phyloP scores from a whole-genome alignment of 30 jellyfish, hydroid and myxozoan species.

The Rhopilema esculentum region DNA sequence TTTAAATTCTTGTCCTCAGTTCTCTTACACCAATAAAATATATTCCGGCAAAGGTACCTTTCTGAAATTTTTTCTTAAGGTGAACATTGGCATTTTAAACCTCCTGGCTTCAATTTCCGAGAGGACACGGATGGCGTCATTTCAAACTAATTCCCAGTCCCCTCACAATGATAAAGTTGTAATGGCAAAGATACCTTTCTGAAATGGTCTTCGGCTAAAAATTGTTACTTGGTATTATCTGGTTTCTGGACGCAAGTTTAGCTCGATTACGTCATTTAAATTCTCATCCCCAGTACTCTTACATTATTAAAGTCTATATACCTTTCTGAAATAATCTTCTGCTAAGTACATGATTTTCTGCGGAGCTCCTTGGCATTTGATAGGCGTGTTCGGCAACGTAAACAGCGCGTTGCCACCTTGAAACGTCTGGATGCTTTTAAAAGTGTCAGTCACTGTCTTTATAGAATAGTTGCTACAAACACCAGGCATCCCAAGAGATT shows the following conservation, averaged over 20 bases:
- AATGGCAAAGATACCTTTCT: too few relatives aligned
- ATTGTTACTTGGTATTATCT: too few relatives aligned
- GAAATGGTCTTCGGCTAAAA: too few relatives aligned
- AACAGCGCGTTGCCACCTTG: conserved; percentile 95
- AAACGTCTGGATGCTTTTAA: conserved; percentile 78
- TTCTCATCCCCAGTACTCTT: background rate
- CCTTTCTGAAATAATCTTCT: conserved; percentile 90
- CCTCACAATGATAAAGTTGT: too few relatives aligned
- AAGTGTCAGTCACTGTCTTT: conserved; percentile 81
- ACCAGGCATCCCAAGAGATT: conserved; percentile 93
- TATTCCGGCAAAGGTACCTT: too few relatives aligned
- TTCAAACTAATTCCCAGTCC: too few relatives aligned
- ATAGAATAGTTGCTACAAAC: conserved; percentile 92
- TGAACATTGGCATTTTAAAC: too few relatives aligned
- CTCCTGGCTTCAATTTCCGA: too few relatives aligned
- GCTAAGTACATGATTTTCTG: conserved; percentile 98
- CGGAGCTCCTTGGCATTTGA: conserved; percentile 98
- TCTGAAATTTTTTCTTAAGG: too few relatives aligned
- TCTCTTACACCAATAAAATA: background rate
- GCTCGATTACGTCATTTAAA: background rate
- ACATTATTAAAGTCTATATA: background rate
- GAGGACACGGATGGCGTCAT: too few relatives aligned
- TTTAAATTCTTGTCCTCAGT: background rate
- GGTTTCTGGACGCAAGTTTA: too few relatives aligned
- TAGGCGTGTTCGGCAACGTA: conserved; percentile 94